Evolutionary conservation across 2,888 invertebrate genomes (phyloP).

Genomic region (Crematogaster levior): DNA sequence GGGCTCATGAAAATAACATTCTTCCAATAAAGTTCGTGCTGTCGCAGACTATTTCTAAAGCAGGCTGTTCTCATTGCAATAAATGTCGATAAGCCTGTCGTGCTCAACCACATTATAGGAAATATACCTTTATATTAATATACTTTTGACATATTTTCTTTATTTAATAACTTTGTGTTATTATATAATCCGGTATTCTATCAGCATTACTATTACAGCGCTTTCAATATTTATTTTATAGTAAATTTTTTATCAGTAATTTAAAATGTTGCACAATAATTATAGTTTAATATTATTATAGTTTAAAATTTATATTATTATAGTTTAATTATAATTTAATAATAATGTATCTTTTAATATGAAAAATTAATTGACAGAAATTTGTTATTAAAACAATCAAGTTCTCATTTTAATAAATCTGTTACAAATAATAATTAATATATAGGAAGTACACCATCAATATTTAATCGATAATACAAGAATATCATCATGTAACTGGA

Average conservation of each 20-base stretch:
- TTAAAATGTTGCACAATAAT: not conserved
- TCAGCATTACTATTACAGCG: not conserved
- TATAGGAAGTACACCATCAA: too few species aligned
- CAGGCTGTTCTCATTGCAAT: conserved; percentile 25
- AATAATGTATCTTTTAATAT: too few species aligned
- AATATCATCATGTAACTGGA: not conserved
- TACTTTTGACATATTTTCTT: not conserved
- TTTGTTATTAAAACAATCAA: not conserved
- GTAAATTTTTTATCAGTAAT: not conserved
- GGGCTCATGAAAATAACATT: conserved; percentile 54
- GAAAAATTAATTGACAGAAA: not conserved
- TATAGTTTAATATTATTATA: too few species aligned
- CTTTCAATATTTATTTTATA: not conserved
- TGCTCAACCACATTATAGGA: not conserved
- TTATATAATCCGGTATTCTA: not conserved
- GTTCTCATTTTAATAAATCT: too few species aligned
- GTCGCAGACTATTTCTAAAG: conserved; percentile 23
- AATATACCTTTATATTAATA: not conserved
- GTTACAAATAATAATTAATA: too few species aligned
- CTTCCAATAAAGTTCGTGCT: conserved; percentile 44
- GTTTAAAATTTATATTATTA: too few species aligned
- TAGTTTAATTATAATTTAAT: too few species aligned
- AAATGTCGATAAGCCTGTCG: conserved; percentile 36
- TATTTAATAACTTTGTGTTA: not conserved
- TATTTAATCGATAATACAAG: not conserved